Base-by-base conservation (phyloP, 2,797 vertebrate genomes). In the Astyanax mexicanus region DNA sequence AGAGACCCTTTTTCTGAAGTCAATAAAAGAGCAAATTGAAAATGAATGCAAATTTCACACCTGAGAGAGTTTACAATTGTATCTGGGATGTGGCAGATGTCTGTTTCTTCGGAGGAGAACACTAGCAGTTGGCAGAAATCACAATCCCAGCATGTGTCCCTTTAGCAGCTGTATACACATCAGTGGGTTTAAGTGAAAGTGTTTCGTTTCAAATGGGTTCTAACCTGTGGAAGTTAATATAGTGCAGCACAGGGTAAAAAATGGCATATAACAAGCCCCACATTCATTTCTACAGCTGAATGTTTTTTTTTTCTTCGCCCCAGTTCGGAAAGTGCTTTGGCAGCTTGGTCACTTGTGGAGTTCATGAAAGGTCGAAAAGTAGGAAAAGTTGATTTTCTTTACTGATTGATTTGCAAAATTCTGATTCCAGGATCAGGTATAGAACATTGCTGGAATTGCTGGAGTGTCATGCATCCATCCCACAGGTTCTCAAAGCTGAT, bases 11-110 rank as follows among this genome's bases (percentile, higher is more conserved):
- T 32, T 47, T 66, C 44, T 47, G 58, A 37, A 72, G 69, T 61
- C 44, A 72, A 72, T 75, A 58, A 55, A 80, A 67, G 10, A 75
- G 72, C 9, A 65, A 45, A 72, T 66, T 29, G 13, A 74, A 76
- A 74, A 69, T 69, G 1, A 65, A 65, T 54, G 51, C 64, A 45
- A 55, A 32, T 62, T 27, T 76, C 60, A 70, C 17, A 70, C 58
- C 37, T 65, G 19, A 70, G 17, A 71, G 47, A 13, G 38, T 55
- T 45, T 25, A 29, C 67, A 68, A 19, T 52, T 67, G 52, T 61
- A 49, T 38, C 54, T 68, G 38, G n/a, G 32, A 45, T 23, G 32
- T 15, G 32, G 45, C 21, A 69, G 66, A 35, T 62, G 45, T 62
- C 60, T 54, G 60, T 74, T 51, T 52, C 45, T 47, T 25, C 40